Evolutionary conservation across 2,113 vertebrate genomes (phyloP).

Genomic region (Motacilla alba): DNA sequence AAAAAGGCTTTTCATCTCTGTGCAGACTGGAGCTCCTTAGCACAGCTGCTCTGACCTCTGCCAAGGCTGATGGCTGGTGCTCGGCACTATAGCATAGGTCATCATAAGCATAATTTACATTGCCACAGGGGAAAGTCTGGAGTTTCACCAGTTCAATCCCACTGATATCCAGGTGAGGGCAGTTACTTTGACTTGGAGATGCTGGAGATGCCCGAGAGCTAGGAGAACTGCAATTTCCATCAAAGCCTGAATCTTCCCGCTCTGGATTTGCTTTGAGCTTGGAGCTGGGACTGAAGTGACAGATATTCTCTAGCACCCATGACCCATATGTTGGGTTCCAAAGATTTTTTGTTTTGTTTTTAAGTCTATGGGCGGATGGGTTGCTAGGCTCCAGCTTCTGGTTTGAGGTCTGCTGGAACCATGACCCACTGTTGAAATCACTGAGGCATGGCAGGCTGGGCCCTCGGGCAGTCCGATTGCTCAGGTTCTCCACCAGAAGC

Average conservation of each 20-base stretch:
- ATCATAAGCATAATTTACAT: conserved; percentile 88
- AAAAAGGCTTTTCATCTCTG: conserved; percentile 43
- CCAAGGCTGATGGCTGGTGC: conserved; percentile 60
- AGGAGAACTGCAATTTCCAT: conserved; percentile 60
- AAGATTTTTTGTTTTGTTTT: conserved; percentile 89
- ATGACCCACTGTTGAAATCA: background rate
- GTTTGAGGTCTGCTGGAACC: conserved; percentile 63
- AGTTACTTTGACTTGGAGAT: conserved; percentile 56
- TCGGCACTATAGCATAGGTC: conserved; percentile 52
- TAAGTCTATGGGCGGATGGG: conserved; percentile 77
- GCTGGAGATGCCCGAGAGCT: conserved; percentile 65
- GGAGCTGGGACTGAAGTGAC: conserved; percentile 41
- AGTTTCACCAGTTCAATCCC: conserved; percentile 82
- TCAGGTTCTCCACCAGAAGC: conserved; percentile 71
- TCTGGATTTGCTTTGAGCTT: conserved; percentile 59
- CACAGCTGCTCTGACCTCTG: conserved; percentile 41
- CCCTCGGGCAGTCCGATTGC: conserved; percentile 68
- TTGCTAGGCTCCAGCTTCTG: conserved; percentile 72
- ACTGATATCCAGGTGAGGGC: conserved; percentile 49
- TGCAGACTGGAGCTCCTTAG: conserved; percentile 62
- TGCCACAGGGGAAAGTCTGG: conserved; percentile 86
- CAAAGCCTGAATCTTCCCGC: conserved; percentile 69
- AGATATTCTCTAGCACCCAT: conserved; percentile 84
- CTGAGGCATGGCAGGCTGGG: conserved; percentile 55
- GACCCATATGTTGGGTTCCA: conserved; percentile 93